Evolutionary conservation across 2,113 vertebrate species (phyloP).

Genomic region (Sakesphorus luctuosus): DNA sequence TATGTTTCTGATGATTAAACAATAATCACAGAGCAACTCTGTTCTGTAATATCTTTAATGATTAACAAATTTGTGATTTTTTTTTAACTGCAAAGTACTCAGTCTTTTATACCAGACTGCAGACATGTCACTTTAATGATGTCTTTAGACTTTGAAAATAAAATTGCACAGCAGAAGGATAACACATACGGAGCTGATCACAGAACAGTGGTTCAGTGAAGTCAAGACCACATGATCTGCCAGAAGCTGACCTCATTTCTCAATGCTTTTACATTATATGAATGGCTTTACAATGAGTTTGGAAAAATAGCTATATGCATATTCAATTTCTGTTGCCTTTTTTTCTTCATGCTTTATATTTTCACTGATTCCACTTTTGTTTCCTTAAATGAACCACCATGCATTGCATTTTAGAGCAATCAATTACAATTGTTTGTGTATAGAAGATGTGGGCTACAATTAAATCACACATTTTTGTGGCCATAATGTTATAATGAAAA

Average conservation of each 20-base stretch:
- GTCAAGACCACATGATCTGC: conserved; percentile 63
- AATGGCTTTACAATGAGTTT: conserved; percentile 22
- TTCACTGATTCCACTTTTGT: not conserved
- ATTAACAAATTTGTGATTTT: not conserved
- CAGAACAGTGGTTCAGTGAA: conserved; percentile 75
- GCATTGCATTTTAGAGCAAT: not conserved
- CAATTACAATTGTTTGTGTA: not conserved
- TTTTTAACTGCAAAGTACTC: not conserved
- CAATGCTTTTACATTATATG: conserved; percentile 52
- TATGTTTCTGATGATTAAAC: not conserved
- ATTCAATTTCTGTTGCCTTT: not conserved
- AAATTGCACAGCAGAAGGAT: conserved; percentile 76
- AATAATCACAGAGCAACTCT: conserved; percentile 1
- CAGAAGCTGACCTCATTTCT: conserved; percentile 81
- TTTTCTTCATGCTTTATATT: not conserved
- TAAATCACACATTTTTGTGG: not conserved
- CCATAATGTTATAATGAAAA: not conserved
- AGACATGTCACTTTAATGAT: conserved; percentile 56
- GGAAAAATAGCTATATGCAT: not conserved
- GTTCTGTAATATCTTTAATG: not conserved
- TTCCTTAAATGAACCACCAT: not conserved
- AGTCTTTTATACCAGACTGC: conserved; percentile 31
- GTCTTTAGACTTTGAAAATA: conserved; percentile 62
- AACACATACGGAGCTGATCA: conserved; percentile 75
- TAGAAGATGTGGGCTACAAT: not conserved